Percentiles rank a stretch among this genome's conserved stretches.
These are phyloP conservation scores for Vidua chalybeata DNA, from an alignment of 2,113 vertebrate genomes.

Conservation along the genomic window DNA sequence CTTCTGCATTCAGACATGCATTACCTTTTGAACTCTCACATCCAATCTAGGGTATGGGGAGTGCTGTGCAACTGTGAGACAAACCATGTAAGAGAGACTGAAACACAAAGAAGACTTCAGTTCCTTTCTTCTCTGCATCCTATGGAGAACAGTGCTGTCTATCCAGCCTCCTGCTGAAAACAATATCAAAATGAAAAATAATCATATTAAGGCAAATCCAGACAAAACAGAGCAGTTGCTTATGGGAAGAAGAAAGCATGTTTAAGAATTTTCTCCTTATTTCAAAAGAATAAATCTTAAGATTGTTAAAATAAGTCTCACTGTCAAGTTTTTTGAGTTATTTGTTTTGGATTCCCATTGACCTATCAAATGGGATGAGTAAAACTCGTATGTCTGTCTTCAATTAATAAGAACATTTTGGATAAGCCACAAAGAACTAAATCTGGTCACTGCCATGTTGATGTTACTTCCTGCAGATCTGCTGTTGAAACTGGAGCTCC, in stretches of 20 bases:
- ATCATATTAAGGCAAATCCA: neutral
- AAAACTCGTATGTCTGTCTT: neutral
- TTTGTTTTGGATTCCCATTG: neutral
- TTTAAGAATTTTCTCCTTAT: neutral
- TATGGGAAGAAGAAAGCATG: neutral
- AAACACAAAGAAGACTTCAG: neutral
- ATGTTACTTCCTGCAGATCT: neutral
- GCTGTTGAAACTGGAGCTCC: neutral
- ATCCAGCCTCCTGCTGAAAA: neutral
- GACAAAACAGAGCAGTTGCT: neutral
- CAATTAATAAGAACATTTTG: neutral
- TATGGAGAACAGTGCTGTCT: neutral
- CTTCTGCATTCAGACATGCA: accelerated
- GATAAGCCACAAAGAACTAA: neutral
- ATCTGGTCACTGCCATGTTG: neutral
- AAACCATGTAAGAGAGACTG: neutral
- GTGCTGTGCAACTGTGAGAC: neutral
- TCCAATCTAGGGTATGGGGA: accelerated
- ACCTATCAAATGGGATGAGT: neutral
- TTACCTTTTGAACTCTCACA: neutral
- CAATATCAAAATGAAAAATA: slow-evolving; percentile 12
- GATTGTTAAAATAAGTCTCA: neutral
- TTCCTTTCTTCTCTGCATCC: neutral
- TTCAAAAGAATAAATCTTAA: neutral
- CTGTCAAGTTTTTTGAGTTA: neutral